Percentiles rank a stretch among this genome's conserved stretches.
These are phyloP conservation scores for Corythoichthys haematopterus DNA, from an alignment of 2,113 vertebrate genomes.

Conservation along the genomic window DNA sequence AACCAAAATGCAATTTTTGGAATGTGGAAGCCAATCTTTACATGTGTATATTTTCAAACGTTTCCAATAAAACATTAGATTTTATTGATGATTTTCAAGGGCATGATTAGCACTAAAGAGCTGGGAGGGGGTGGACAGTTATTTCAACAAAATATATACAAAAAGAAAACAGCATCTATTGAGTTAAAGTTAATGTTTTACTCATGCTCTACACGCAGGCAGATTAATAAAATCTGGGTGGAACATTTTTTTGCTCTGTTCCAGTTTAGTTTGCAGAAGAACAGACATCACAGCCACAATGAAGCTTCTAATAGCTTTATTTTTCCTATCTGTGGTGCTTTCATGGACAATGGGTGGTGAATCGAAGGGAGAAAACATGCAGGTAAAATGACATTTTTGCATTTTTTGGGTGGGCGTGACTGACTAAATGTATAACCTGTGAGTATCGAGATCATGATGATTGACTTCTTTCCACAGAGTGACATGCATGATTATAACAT, in stretches of 20 bases:
- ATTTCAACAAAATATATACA: background rate
- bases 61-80: background rate
- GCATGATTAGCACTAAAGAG: too few species aligned
- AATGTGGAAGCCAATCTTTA: background rate
- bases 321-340: conserved; percentile 70
- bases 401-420: background rate
- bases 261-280: conserved; percentile 26
- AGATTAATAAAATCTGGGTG: conserved; percentile 84
- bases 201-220: conserved; percentile 75
- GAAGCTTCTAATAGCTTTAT: conserved; percentile 66
- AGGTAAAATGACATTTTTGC: conserved; percentile 37
- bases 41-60: background rate
- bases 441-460: background rate
- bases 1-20: background rate
- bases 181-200: conserved; percentile 83
- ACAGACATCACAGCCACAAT: conserved; percentile 63
- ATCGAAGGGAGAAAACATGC: conserved; percentile 36
- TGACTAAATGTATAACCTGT: background rate
- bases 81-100: background rate
- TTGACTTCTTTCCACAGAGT: conserved; percentile 44
- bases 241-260: conserved; percentile 79
- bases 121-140: too few species aligned
- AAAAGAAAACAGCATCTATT: conserved; percentile 63
- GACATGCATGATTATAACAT: conserved; percentile 28
- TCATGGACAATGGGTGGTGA: conserved; percentile 60